Base-by-base conservation (phyloP, 2,888 invertebrate genomes). In the Petrophora chlorosata region DNA sequence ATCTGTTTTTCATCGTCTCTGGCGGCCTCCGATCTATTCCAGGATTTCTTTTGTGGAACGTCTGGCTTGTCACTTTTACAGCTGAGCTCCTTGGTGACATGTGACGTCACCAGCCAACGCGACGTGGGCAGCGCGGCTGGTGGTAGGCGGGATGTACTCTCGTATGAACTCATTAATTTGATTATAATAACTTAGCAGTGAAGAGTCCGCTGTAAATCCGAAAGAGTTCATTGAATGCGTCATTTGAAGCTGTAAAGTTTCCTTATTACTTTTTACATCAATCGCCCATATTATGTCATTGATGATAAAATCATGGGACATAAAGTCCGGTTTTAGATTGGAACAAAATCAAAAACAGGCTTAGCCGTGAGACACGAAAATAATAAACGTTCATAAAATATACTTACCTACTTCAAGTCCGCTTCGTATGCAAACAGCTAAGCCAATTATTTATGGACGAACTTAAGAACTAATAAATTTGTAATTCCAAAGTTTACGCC, bases 31-130 rank as follows among this genome's bases (percentile, higher is more conserved):
- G 19, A 46, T 59, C 47, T 59, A 53, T 53, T 60, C 52, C 53
- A 52, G 55, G 49, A 48, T 35, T 28, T 47, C 16, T 34, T 39
- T 40, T 13, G 30, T 42, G 10, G 42, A 3, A 32, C 34, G 38
- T 44, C 41, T 54, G 29, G 13, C 13, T 44, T 56, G 53, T 59
- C 57, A 42, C 53, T 56, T 59, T 56, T 51, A 56, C 58, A 64
- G 46, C 34, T 52, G 62, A 58, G 41, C 12, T 40, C 56, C 53
- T 62, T 61, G 44, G 46, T 39, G 26, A 40, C 48, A 53, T 38
- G 53, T 69, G 70, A 67, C 69, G 66, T 67, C 69, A 72, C 30
- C 12, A 38, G 70, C 30, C 12, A 38, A 35, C 25, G 1, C 41
- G 47, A 19, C 39, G 60, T 62, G 56, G 52, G 60, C 59, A 56